Evolutionary conservation across 2,888 invertebrate species (phyloP), one percentile per base, ranked within the genome.

Genomic region (Neelides folsomi): DNA sequence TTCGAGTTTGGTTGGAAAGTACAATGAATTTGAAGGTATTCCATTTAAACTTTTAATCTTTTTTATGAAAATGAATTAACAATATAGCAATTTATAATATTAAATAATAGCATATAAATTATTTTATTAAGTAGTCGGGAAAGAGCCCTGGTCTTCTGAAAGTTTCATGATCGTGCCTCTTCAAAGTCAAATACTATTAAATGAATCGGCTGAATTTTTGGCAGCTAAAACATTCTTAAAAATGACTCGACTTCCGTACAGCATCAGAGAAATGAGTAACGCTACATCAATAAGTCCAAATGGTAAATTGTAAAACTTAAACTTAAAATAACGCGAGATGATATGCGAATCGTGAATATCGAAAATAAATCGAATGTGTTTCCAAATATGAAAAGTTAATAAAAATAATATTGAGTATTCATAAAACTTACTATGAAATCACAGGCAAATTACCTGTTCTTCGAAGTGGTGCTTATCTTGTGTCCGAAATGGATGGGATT

Each of bases 231-330:
- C 93, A 0, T 94, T 86, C 68, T 74, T 98, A 18, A 86, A 86
- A 75, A 94, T 97, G 87, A 49, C 57, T n/a, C 46, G 53, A 6
- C 47, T 64, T 15, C 59, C 62, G 1, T 61, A 50, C 47, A 48
- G 16, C 6, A 41, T 57, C 18, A 46, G 52, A 40, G 60, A 63
- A 46, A 53, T 50, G 27, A 41, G 45, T 66, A 98, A 98, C 74
- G 94, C 95, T 0, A 93, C 95, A 68, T 86, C 85, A 68, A 95
- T 97, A 88, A 94, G 95, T 0, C 95, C 95, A 0, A 85, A 89
- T 5, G 76, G 77, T 74, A 67, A 62, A n/a, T n/a, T n/a, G n/a
- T n/a, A n/a, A n/a, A n/a, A 55, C 52, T 53, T 16, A 13, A 16
- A 5, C n/a, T n/a, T n/a, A n/a, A n/a, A n/a, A n/a, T n/a, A n/a